Percentiles rank a stretch among this genome's conserved stretches.
phyloP scores from a whole-genome alignment of 2,888 invertebrate genomes.

The Apotomis capreana region DNA sequence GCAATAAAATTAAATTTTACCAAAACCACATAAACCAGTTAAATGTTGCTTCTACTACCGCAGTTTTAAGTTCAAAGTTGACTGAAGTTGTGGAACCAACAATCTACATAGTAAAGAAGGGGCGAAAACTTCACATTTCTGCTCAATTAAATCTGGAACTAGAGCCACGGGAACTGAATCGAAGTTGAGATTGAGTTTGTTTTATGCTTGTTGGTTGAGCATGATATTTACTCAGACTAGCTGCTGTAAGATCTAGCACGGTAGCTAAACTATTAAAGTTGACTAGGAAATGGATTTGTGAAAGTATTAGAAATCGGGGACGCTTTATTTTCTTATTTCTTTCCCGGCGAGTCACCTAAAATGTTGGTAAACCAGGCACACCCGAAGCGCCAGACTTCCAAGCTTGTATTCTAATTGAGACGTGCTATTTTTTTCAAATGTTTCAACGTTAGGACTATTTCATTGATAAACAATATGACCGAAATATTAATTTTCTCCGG shows the following conservation, averaged over 20 bases:
- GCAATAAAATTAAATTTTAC: not conserved
- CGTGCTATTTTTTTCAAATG: too few relatives aligned
- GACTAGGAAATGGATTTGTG: not conserved
- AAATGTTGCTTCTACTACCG: not conserved
- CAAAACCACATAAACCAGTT: not conserved
- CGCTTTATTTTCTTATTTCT: too few relatives aligned
- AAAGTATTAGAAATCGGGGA: not conserved
- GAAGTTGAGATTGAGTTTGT: conserved; percentile 39
- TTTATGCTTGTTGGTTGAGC: conserved; percentile 33
- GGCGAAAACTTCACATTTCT: conserved; percentile 36
- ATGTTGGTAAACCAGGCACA: too few relatives aligned
- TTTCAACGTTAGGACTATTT: too few relatives aligned
- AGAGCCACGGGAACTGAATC: conserved; percentile 29
- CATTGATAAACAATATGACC: too few relatives aligned
- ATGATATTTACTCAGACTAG: conserved; percentile 19
- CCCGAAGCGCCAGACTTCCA: too few relatives aligned
- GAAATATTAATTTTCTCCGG: too few relatives aligned
- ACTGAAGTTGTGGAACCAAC: not conserved
- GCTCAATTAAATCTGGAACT: conserved; percentile 34
- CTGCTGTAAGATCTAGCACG: not conserved
- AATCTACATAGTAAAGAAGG: conserved; percentile 38
- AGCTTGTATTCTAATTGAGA: too few relatives aligned
- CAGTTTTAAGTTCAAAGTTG: not conserved
- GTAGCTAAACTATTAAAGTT: not conserved
- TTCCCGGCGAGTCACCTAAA: too few relatives aligned